These are phyloP conservation scores for Sebastes steindachneri DNA, from an alignment of 2,797 vertebrate species.

Conservation along the genomic window DNA sequence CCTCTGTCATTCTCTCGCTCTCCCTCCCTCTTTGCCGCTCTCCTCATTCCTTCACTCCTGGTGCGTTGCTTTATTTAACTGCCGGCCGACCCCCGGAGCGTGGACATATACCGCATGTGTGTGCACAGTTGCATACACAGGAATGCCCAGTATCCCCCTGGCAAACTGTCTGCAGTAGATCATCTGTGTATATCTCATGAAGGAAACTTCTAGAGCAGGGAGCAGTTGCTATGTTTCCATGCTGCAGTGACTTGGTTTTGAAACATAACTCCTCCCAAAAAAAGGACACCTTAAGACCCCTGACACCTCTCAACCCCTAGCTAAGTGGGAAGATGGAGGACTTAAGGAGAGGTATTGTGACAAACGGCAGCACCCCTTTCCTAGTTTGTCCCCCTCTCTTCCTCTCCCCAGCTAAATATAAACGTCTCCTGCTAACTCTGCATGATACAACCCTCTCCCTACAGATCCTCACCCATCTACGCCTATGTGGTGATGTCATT, in stretches of 20 bases:
- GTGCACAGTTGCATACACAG: constrained; percentile 49
- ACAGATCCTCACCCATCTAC: constrained; percentile 17
- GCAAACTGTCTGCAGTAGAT: constrained; percentile 20
- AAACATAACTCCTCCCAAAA: constrained; percentile 50
- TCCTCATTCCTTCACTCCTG: constrained; percentile 69
- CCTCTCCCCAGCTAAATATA: constrained; percentile 70
- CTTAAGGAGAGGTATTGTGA: constrained; percentile 10
- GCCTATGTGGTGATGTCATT: constrained; percentile 23
- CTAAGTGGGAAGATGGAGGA: constrained; percentile 44
- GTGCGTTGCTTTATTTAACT: constrained; percentile 76
- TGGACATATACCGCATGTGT: constrained; percentile 51
- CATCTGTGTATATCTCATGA: neutral
- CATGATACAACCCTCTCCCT: constrained; percentile 11
- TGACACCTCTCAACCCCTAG: constrained; percentile 29
- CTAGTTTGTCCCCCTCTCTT: constrained; percentile 32
- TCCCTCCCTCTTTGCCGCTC: constrained; percentile 42
- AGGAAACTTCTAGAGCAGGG: constrained; percentile 29
- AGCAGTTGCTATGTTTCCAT: neutral
- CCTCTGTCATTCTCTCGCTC: constrained; percentile 56
- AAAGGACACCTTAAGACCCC: constrained; percentile 33
- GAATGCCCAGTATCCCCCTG: constrained; percentile 47
- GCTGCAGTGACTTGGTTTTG: constrained; percentile 16
- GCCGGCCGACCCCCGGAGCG: constrained; percentile 28
- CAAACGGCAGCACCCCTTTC: constrained; percentile 32
- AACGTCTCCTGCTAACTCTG: constrained; percentile 49